Conservation (phyloP, 2,888 invertebrate species). For the Chirona hameri region DNA sequence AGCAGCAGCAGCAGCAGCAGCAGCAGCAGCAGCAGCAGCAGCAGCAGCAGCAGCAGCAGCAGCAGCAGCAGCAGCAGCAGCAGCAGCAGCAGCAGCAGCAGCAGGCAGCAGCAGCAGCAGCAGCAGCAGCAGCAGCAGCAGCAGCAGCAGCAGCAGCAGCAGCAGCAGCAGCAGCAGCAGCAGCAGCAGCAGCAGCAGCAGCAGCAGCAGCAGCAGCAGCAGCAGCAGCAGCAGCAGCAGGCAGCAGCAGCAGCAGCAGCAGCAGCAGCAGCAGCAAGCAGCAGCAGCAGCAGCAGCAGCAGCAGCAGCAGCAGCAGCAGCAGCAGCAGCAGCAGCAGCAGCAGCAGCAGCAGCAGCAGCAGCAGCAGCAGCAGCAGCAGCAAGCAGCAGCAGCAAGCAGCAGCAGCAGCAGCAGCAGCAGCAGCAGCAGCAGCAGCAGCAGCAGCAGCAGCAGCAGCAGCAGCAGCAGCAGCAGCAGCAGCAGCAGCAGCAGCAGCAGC, state of each 20-base stretch:
- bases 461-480: slow-evolving; percentile 32
- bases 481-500: slow-evolving; percentile 32
- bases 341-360: slow-evolving; percentile 14
- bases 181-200: slow-evolving; percentile 30
- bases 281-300: no score
- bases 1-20: neutral
- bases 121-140: no score
- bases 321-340: neutral
- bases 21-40: slow-evolving; percentile 28
- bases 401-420: no score
- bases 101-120: no score
- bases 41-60: slow-evolving; percentile 27
- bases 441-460: slow-evolving; percentile 32
- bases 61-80: slow-evolving; percentile 30
- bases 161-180: slow-evolving; percentile 30
- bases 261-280: no score
- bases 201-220: slow-evolving; percentile 7
- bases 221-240: no score
- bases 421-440: no score
- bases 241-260: no score
- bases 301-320: slow-evolving; percentile 8
- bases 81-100: slow-evolving; percentile 30
- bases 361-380: no score
- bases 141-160: no score
- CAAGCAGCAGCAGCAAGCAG: no score